Percentiles rank a stretch among this genome's conserved stretches.
Evolutionary conservation across 2,797 vertebrate species (phyloP).

Genomic region (Pipistrellus pygmaeus): DNA sequence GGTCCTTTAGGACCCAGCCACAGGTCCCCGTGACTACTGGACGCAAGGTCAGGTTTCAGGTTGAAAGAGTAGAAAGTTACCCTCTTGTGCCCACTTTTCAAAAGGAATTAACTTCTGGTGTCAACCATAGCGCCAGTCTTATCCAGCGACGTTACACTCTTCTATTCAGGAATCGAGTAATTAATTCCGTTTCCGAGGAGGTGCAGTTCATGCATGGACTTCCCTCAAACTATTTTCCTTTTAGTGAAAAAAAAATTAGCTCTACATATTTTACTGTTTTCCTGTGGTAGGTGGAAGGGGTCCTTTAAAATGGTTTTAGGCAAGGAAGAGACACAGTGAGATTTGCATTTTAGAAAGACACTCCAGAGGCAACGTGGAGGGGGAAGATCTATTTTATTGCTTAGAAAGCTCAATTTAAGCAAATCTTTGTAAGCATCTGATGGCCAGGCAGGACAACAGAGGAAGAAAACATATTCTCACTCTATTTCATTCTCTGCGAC

Average conservation of each 20-base stretch:
- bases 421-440: slow-evolving; percentile 68
- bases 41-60: background rate
- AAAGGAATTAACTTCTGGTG: slow-evolving; percentile 51
- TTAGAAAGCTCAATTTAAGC: slow-evolving; percentile 59
- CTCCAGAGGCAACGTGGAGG: background rate
- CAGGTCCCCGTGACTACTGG: background rate
- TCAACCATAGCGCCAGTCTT: slow-evolving; percentile 37
- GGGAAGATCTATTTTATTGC: slow-evolving; percentile 43
- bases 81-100: background rate
- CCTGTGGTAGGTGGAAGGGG: slow-evolving; percentile 25
- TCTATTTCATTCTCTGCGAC: background rate
- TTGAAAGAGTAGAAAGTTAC: slow-evolving; percentile 31
- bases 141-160: background rate
- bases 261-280: slow-evolving; percentile 67
- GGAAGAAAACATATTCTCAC: slow-evolving; percentile 47
- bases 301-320: slow-evolving; percentile 55
- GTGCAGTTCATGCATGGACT: background rate
- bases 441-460: slow-evolving; percentile 47
- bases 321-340: slow-evolving; percentile 19
- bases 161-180: slow-evolving; percentile 48
- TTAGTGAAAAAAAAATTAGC: slow-evolving; percentile 57
- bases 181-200: slow-evolving; percentile 64
- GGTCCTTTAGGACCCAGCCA: background rate
- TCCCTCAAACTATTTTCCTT: slow-evolving; percentile 55
- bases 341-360: slow-evolving; percentile 68